phyloP scores from a whole-genome alignment of 2,888 invertebrate species.

The Halictus quadricinctus region DNA sequence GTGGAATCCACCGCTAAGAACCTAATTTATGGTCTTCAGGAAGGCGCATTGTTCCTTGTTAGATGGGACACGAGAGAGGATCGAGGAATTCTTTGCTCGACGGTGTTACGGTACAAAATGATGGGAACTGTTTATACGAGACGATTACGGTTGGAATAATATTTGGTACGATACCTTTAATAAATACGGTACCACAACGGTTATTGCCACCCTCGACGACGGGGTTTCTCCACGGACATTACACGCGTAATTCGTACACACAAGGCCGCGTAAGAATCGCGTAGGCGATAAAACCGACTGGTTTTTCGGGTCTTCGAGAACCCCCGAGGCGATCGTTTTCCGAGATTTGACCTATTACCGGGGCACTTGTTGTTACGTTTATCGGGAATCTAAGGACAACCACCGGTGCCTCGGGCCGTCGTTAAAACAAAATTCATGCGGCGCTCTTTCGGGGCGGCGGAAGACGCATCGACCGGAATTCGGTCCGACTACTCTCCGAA shows the following conservation, averaged over 20 bases:
- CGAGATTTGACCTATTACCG: not conserved
- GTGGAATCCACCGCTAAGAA: conserved; percentile 12
- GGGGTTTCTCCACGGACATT: not conserved
- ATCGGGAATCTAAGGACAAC: not conserved
- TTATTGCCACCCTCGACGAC: not conserved
- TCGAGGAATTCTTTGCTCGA: not conserved
- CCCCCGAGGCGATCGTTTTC: not conserved
- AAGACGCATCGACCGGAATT: conserved; percentile 1
- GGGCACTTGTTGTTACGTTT: not conserved
- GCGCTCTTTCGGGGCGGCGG: not conserved
- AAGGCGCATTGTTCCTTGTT: not conserved
- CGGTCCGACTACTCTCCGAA: not conserved
- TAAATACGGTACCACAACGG: not conserved
- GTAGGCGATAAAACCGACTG: not conserved
- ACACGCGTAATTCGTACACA: not conserved
- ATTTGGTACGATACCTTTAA: not conserved
- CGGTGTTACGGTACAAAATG: not conserved
- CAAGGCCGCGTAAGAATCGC: not conserved
- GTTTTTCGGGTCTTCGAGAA: not conserved
- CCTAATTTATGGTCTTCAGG: conserved; percentile 22
- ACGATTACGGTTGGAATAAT: not conserved
- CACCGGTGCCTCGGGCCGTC: not conserved
- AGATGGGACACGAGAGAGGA: not conserved
- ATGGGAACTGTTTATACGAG: not conserved
- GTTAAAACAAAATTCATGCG: not conserved